Evolutionary conservation across 1,140 invertebrate genomes (phyloP), one percentile per base, ranked within the genome.

Genomic region (Frieseomelitta varia): DNA sequence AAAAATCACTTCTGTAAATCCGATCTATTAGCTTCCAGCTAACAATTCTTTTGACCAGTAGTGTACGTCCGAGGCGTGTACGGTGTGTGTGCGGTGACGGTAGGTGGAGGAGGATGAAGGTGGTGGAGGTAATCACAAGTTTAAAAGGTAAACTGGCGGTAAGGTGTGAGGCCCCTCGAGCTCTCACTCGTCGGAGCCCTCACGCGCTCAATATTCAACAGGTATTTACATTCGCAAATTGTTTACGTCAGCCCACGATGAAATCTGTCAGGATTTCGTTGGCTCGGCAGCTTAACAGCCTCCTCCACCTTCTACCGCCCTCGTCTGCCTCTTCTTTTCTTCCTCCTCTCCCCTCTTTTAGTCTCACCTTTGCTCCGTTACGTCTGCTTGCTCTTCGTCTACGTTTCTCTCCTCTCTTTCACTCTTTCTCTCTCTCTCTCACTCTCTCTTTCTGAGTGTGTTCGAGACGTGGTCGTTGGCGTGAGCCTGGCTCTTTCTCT

Each of bases 221-320:
- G 93, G 89, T 94, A 94, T 94, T 94, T 94, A 94, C 93, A 93
- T 94, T 94, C 92, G 93, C 90, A 94, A 94, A 94, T 94, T 94
- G 93, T 94, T 94, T 94, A 94, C 93, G 93, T 94, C 93, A 93
- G 91, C 83, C 90, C 91, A 91, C 91, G 92, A 93, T 94, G 93
- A 94, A 94, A 94, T 93, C 93, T 94, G 93, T 94, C 93, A 94
- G 87, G 88, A 83, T 92, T 91, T 93, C 89, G 92, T 92, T 91
- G 79, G 87, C 90, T 87, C 86, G 80, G 79, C 84, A 89, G 81
- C 90, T 91, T 91, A 91, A 88, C 90, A 88, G 88, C 88, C 81
- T 68, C 88, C 74, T 67, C 82, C 55, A 30, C 80, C 58, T 39
- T 61, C 74, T 58, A 47, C 56, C 73, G 58, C 53, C 47, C 19